Conservation (phyloP, 2,888 invertebrate species). For the Diarsia brunnea region DNA sequence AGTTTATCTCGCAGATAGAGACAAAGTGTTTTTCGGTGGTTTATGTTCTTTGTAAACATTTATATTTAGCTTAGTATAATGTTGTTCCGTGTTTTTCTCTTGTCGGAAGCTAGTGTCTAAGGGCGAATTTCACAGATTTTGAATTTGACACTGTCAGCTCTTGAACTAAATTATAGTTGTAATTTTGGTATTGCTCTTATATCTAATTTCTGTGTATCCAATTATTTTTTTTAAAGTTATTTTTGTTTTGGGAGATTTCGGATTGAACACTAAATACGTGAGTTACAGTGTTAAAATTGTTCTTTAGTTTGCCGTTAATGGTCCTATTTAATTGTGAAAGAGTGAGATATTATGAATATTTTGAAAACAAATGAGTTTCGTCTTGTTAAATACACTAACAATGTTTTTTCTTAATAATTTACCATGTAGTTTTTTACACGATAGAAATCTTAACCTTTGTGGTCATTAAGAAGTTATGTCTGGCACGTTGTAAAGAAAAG, state of each 20-base stretch:
- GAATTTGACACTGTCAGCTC: not conserved
- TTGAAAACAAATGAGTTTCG: no score
- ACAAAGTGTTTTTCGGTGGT: conserved; percentile 20
- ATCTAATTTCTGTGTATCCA: not conserved
- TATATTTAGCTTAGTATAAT: conserved; percentile 4
- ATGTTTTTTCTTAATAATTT: no score
- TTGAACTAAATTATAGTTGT: not conserved
- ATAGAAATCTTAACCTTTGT: no score
- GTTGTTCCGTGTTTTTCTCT: conserved; percentile 6
- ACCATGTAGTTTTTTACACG: no score
- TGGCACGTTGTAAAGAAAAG: no score
- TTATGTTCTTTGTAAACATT: conserved; percentile 24
- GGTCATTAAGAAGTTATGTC: no score
- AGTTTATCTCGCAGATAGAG: conserved; percentile 44
- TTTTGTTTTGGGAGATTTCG: not conserved
- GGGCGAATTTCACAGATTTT: not conserved
- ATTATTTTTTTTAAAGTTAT: no score
- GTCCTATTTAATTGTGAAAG: no score
- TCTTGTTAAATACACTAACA: no score
- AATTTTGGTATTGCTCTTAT: not conserved
- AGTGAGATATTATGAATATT: no score
- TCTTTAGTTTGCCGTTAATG: not conserved
- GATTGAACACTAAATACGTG: not conserved
- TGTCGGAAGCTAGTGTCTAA: not conserved
- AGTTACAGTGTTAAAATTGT: not conserved